Base-by-base conservation (phyloP, 53 echinoderm and acorn worm species). In the Arbacia lixula region DNA sequence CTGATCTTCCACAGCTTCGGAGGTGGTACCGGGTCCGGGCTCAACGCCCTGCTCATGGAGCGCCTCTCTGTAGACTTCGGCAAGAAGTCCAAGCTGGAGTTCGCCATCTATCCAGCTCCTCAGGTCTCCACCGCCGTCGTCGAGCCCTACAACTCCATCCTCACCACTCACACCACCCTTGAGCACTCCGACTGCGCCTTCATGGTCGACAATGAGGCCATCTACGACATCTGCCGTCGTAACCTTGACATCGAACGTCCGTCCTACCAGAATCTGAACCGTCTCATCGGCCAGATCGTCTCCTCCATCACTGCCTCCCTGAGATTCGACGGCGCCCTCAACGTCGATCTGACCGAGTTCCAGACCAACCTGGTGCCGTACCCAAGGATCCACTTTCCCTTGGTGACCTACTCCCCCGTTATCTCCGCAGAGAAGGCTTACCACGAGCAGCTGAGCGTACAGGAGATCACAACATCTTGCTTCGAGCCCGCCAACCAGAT, bases 401-500 rank as follows among this genome's bases (percentile, higher is more conserved):
- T 94, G 39, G 94, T 67, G 12, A 93, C 93, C 76, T 93, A 93
- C 54, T 90, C 90, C 2, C 93, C 93, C 17, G 86, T 93, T 33
- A 83, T 93, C 57, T 93, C 93, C 50, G 88, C 88, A 9, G 93
- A 93, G 86, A 93, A 93, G 86, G 93, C 93, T 34, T 88, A 88
- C 86, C 93, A 93, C 34, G 93, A 93, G 86, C 93, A 93, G 73
- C 66, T 90, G 36, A 85, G 67, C 36, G 88, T 93, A 43, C 29
- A 90, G 19, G 93, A 93, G 71, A 73, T 93, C 78, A 93, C 93
- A 28, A 83, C 72, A 25, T 80, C 93, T 36, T 93, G 93, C 79
- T 94, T 91, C 53, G 94, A 94, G 74, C 91, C 94, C 29, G 91
- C 93, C 61, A 96, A 96, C 84, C 96, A 96, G 86, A 87, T 96